A percentile compares a stretch with the other conserved stretches of the same genome.
These are phyloP conservation scores for Bimastos eiseni DNA, from an alignment of 2,888 invertebrate species.

Conservation along the genomic window DNA sequence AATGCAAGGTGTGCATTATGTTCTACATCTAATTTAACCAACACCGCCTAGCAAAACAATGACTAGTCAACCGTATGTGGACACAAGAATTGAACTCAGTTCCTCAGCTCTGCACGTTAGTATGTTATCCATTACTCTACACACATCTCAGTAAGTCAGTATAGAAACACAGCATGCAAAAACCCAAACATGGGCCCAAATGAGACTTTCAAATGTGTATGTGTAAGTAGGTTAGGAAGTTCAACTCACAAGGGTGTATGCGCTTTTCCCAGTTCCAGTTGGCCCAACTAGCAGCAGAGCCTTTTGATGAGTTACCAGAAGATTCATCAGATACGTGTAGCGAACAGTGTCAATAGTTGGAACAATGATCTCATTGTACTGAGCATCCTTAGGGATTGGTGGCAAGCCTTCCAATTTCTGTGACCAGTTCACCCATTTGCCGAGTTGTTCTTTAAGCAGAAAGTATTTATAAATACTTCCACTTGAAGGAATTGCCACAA, in stretches of 20 bases:
- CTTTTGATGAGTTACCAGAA: conserved; percentile 80
- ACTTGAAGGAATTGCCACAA: conserved; percentile 68
- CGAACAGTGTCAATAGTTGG: conserved; percentile 88
- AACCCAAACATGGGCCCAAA: no score
- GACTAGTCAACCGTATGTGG: no score
- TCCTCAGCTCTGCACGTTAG: no score
- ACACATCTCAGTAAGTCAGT: no score
- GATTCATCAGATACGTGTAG: conserved; percentile 77
- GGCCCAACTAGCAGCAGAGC: conserved; percentile 78
- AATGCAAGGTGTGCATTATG: no score
- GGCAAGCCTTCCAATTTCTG: conserved; percentile 73
- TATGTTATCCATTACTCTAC: no score
- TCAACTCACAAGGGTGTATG: conserved; percentile 61
- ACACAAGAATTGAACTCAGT: no score
- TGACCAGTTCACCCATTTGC: conserved; percentile 91
- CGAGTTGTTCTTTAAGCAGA: conserved; percentile 64
- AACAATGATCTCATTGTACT: conserved; percentile 91
- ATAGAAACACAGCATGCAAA: no score
- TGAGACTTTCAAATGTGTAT: no score
- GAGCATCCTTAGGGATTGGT: conserved; percentile 71
- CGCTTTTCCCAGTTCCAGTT: conserved; percentile 64
- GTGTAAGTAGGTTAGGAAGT: neutral
- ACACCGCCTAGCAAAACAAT: no score
- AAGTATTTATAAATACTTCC: conserved; percentile 61
- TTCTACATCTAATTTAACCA: no score